These are phyloP conservation scores for Theristicus caerulescens DNA, from an alignment of 2,113 vertebrate genomes.

Conservation along the genomic window DNA sequence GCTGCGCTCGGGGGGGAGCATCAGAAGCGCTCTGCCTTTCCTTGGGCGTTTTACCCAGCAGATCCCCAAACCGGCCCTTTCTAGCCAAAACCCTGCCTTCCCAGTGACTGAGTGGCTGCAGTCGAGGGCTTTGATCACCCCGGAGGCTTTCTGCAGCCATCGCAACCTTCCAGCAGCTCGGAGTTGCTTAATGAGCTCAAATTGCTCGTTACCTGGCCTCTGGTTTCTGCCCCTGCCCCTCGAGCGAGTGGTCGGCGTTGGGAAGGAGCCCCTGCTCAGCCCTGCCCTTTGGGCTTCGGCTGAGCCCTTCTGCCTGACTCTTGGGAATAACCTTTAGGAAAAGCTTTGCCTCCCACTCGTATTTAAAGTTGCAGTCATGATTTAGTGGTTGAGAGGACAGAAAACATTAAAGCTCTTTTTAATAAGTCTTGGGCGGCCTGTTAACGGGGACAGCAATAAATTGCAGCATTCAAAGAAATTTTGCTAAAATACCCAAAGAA, in stretches of 20 bases:
- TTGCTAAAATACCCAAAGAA: background rate
- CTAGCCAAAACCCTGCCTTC: background rate
- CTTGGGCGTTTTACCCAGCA: background rate
- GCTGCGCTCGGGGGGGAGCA: no score
- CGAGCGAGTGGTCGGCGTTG: accelerated
- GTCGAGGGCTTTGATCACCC: background rate
- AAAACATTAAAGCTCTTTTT: background rate
- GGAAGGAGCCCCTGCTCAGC: background rate
- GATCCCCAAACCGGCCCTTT: background rate
- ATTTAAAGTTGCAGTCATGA: background rate
- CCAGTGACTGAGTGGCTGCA: background rate
- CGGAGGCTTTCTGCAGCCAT: background rate
- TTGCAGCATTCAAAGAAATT: background rate
- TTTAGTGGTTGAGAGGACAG: background rate
- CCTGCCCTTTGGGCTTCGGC: background rate
- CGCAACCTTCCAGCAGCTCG: background rate
- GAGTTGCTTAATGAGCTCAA: background rate
- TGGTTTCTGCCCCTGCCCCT: background rate
- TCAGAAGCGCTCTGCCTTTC: background rate
- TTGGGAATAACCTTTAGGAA: background rate
- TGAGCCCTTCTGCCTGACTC: background rate
- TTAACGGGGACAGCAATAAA: background rate
- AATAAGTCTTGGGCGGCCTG: background rate
- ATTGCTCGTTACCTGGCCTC: background rate
- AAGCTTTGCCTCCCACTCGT: background rate